Base-by-base conservation (phyloP, 2,113 vertebrate genomes). In the Felis chaus region DNA sequence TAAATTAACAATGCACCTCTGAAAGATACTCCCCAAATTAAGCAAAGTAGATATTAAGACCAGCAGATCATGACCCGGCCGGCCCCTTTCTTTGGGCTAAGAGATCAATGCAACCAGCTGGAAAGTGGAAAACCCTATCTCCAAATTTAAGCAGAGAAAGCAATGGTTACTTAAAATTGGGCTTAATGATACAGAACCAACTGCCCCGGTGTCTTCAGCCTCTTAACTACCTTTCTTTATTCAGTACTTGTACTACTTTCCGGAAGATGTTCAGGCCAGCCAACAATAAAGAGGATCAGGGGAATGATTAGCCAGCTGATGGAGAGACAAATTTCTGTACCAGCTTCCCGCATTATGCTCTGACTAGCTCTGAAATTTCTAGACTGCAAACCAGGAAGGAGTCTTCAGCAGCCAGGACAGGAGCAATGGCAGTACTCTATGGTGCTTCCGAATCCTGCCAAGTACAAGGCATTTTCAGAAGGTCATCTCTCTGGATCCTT, bases 11-110 rank as follows among this genome's bases (percentile, higher is more conserved):
- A 71, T 61, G 69, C 16, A 41, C 2, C 4, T 66, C 27, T 13
- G 89, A 86, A 71, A 63, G 65, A 91, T 53, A 92, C 11, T 87
- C n/a, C 18, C 82, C 31, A 94, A 95, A 65, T 80, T 39, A 97
- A 92, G 66, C 23, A 50, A 61, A 86, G 11, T n/a, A 39, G 45
- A 10, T 61, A 85, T 39, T 80, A 93, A 88, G 4, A 84, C 50
- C 55, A 69, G 41, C 16, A 91, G 25, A 88, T 80, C 48, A 65
- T 19, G 83, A 39, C 21, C n/a, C 0, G 7, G 15, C 23, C 18
- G 7, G 15, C 23, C 31, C 71, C 82, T 82, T 73, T 48, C 66
- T 69, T 27, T 93, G 61, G 65, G 57, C 29, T 68, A 80, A 92
- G 0, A 80, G 29, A 73, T 68, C 23, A 78, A 74, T 63, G 10